phyloP scores from a whole-genome alignment of 2,888 invertebrate species.

The Scotopteryx bipunctaria region DNA sequence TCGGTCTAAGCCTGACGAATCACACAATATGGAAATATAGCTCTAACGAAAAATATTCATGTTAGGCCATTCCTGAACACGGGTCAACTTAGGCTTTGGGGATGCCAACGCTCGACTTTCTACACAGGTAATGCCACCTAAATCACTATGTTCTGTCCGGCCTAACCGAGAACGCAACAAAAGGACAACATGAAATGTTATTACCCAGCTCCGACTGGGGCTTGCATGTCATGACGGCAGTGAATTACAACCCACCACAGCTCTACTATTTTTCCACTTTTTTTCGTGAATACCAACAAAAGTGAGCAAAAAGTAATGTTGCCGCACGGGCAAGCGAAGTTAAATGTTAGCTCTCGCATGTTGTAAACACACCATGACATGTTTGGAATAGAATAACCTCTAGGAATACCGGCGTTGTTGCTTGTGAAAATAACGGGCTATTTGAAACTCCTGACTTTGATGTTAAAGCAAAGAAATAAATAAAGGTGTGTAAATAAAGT shows the following conservation, averaged over 20 bases:
- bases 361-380: constrained; percentile 63
- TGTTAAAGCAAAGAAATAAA: constrained; percentile 5
- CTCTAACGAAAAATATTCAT: constrained; percentile 4
- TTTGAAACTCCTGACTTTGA: constrained; percentile 5
- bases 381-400: constrained; percentile 51
- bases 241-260: constrained; percentile 62
- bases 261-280: constrained; percentile 33
- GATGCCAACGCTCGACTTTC: constrained; percentile 27
- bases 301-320: constrained; percentile 65
- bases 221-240: constrained; percentile 69
- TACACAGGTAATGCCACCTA: constrained; percentile 53
- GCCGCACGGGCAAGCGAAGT: constrained; percentile 52
- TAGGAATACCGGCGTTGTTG: constrained; percentile 30
- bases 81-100: constrained; percentile 5
- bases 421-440: constrained; percentile 11
- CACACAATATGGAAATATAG: neutral
- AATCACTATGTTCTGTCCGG: constrained; percentile 65
- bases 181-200: constrained; percentile 76
- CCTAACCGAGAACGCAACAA: constrained; percentile 60
- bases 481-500: neutral
- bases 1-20: neutral
- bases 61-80: constrained; percentile 3
- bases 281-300: constrained; percentile 65
- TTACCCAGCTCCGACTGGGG: constrained; percentile 67
- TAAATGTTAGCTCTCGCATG: constrained; percentile 63